Conservation (phyloP, 2,113 vertebrate species). For the Opisthocomus hoazin region DNA sequence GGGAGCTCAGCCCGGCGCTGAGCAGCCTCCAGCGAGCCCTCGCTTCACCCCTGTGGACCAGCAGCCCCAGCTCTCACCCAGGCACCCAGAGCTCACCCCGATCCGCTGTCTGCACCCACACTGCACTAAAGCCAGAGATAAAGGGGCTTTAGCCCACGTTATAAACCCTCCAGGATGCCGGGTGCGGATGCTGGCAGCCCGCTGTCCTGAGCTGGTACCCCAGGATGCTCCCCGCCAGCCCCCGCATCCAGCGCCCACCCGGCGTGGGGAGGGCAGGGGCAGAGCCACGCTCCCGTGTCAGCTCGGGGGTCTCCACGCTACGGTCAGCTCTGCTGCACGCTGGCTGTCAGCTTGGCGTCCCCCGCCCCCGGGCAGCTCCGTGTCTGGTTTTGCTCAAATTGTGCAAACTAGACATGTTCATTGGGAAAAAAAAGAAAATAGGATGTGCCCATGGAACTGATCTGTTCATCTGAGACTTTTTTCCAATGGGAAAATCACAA, state of each 20-base stretch:
- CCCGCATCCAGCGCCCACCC: neutral
- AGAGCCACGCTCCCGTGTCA: neutral
- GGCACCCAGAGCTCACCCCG: fast-evolving
- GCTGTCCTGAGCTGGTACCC: neutral
- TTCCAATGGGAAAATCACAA: neutral
- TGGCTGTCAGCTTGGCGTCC: neutral
- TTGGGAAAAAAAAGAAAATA: neutral
- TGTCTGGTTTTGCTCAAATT: neutral
- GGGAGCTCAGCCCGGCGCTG: neutral
- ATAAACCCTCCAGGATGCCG: neutral
- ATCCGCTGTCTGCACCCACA: fast-evolving
- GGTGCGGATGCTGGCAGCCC: neutral
- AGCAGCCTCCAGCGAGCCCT: neutral
- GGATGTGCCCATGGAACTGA: neutral
- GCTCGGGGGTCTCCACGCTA: neutral
- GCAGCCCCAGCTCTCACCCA: neutral
- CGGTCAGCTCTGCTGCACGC: neutral
- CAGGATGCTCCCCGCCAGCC: neutral
- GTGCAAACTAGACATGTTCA: neutral
- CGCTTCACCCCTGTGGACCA: neutral
- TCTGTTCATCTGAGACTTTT: neutral
- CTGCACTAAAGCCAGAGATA: neutral
- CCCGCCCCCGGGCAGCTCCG: neutral
- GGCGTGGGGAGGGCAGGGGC: too few relatives aligned
- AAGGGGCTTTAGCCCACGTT: neutral